Conservation (phyloP, 1,140 invertebrate species). For the Drosophila yakuba region DNA sequence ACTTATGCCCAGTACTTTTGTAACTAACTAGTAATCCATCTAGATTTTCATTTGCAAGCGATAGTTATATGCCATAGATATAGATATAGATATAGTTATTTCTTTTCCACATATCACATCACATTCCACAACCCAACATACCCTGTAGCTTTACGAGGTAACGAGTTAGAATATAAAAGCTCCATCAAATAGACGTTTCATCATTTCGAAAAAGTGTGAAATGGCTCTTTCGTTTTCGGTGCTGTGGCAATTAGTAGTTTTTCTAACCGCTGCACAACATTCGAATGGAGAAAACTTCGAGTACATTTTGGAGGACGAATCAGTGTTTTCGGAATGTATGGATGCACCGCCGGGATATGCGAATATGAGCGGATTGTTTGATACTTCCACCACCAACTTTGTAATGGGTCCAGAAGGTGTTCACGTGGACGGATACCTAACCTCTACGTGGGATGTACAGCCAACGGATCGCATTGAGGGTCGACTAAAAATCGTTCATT, state of each 20-base stretch:
- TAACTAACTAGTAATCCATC: too few species aligned
- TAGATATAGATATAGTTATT: too few species aligned
- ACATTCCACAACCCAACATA: too few species aligned
- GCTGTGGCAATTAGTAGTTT: neutral
- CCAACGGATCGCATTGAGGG: conserved; percentile 5
- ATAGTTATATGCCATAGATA: too few species aligned
- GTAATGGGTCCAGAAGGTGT: neutral
- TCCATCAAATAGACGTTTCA: neutral
- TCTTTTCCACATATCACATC: too few species aligned
- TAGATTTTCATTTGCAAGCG: too few species aligned
- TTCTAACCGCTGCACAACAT: neutral
- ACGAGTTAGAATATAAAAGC: neutral
- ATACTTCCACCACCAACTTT: neutral
- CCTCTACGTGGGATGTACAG: conserved; percentile 2
- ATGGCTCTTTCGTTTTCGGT: neutral
- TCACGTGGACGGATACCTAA: neutral
- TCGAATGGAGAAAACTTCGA: conserved; percentile 5
- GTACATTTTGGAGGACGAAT: conserved; percentile 5
- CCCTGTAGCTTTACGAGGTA: too few species aligned
- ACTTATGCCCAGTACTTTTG: too few species aligned
- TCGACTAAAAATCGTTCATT: neutral
- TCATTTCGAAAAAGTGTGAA: neutral
- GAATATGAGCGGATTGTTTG: neutral
- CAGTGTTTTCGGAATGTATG: neutral
- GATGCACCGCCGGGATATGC: neutral